A percentile compares a stretch with the other conserved stretches of the same genome.
Evolutionary conservation across 2,888 invertebrate species (phyloP).

Genomic region (Agrochola lota): DNA sequence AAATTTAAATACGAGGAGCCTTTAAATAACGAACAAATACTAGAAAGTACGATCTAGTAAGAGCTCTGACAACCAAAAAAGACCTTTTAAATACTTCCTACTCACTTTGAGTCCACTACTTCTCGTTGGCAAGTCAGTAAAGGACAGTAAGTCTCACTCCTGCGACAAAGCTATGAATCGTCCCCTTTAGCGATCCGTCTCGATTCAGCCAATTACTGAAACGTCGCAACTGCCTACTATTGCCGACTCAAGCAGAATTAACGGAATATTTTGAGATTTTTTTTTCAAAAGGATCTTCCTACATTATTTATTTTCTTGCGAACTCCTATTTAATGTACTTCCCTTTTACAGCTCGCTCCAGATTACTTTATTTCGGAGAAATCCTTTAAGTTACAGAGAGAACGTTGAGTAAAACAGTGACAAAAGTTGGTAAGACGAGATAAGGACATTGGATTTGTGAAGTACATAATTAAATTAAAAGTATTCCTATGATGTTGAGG

Average conservation of each 20-base stretch:
- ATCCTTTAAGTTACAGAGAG: constrained; percentile 59
- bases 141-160: constrained; percentile 83
- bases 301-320: constrained; percentile 50
- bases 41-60: constrained; percentile 52
- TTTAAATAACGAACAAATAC: constrained; percentile 55
- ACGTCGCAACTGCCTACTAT: constrained; percentile 72
- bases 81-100: constrained; percentile 62
- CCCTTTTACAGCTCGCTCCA: constrained; percentile 53
- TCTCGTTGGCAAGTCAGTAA: constrained; percentile 69
- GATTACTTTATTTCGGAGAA: constrained; percentile 64
- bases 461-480: constrained; percentile 58
- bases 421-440: constrained; percentile 46
- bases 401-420: constrained; percentile 47
- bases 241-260: constrained; percentile 50
- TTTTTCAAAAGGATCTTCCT: constrained; percentile 35
- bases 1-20: constrained; percentile 53
- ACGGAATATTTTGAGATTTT: constrained; percentile 37
- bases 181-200: constrained; percentile 77
- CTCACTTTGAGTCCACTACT: constrained; percentile 71
- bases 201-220: constrained; percentile 71
- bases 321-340: constrained; percentile 53
- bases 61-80: constrained; percentile 64
- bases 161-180: constrained; percentile 80
- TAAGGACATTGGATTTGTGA: constrained; percentile 37
- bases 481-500: constrained; percentile 24